phyloP scores from a whole-genome alignment of 1,140 invertebrate genomes.

The Laodelphax striatellus region DNA sequence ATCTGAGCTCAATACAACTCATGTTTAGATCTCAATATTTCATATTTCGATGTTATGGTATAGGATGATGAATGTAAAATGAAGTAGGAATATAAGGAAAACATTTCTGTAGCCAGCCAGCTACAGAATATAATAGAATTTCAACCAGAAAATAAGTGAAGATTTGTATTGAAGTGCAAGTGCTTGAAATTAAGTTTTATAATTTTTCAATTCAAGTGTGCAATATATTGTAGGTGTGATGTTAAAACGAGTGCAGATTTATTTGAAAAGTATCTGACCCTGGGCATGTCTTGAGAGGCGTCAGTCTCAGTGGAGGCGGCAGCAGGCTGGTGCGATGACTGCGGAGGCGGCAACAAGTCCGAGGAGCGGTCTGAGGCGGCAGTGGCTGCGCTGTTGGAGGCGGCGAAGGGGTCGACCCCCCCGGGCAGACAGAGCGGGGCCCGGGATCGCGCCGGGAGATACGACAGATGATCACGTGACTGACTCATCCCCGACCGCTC shows the following conservation, averaged over 20 bases:
- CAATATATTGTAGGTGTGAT: background rate
- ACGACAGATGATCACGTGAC: slow-evolving; percentile 19
- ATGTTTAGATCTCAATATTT: too few relatives aligned
- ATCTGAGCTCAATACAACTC: too few relatives aligned
- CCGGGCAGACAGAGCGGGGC: slow-evolving; percentile 24
- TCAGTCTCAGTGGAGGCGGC: background rate
- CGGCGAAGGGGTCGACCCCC: slow-evolving; percentile 10
- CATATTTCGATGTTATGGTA: too few relatives aligned
- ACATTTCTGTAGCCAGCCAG: too few relatives aligned
- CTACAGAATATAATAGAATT: too few relatives aligned
- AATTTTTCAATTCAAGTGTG: background rate
- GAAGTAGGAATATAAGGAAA: too few relatives aligned
- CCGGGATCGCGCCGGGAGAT: slow-evolving; percentile 26
- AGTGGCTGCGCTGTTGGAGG: background rate
- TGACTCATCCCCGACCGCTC: slow-evolving; percentile 11
- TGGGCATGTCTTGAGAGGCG: slow-evolving; percentile 15
- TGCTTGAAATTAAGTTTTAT: too few relatives aligned
- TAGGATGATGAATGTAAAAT: too few relatives aligned
- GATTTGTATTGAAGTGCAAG: too few relatives aligned
- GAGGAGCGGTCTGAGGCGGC: background rate
- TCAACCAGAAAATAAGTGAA: too few relatives aligned
- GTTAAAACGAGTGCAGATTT: background rate
- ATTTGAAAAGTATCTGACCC: slow-evolving; percentile 4
- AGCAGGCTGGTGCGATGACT: slow-evolving; percentile 11
- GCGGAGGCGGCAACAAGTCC: slow-evolving; percentile 14